Percentiles rank a stretch among this genome's conserved stretches.
Conservation (phyloP, 2,113 vertebrate genomes). For the Brachionichthys hirsutus region DNA sequence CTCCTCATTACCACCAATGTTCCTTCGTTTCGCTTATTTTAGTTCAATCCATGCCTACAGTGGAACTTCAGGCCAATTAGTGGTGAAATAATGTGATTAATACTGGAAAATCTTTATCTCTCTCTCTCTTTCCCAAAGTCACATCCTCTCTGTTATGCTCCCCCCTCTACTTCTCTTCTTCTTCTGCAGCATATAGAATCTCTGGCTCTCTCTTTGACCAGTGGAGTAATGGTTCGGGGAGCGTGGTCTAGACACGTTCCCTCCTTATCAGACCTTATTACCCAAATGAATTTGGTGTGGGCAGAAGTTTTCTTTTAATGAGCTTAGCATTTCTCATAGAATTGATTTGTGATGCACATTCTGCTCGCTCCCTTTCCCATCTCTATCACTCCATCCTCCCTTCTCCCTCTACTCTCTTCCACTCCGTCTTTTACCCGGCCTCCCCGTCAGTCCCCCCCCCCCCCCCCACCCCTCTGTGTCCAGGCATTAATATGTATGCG, state of each 20-base stretch:
- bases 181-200: constrained; percentile 45
- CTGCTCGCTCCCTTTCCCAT: constrained; percentile 39
- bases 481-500: constrained; percentile 81
- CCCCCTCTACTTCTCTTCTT: constrained; percentile 7
- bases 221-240: constrained; percentile 51
- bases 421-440: constrained; percentile 56
- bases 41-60: constrained; percentile 40
- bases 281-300: constrained; percentile 77
- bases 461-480: constrained; percentile 53
- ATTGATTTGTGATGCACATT: constrained; percentile 76
- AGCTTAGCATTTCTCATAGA: constrained; percentile 76
- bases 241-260: constrained; percentile 58
- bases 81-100: constrained; percentile 59
- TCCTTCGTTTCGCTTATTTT: constrained; percentile 35
- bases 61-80: constrained; percentile 63
- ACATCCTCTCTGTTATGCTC: constrained; percentile 9
- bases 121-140: constrained; percentile 41
- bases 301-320: constrained; percentile 77
- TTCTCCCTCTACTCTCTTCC: constrained; percentile 50
- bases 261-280: constrained; percentile 76
- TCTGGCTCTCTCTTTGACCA: constrained; percentile 55
- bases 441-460: constrained; percentile 44
- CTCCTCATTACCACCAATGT: constrained; percentile 37
- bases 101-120: constrained; percentile 48
- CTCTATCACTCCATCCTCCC: constrained; percentile 42